Conservation (phyloP, 2,888 invertebrate species). For the Brenthis hecate region DNA sequence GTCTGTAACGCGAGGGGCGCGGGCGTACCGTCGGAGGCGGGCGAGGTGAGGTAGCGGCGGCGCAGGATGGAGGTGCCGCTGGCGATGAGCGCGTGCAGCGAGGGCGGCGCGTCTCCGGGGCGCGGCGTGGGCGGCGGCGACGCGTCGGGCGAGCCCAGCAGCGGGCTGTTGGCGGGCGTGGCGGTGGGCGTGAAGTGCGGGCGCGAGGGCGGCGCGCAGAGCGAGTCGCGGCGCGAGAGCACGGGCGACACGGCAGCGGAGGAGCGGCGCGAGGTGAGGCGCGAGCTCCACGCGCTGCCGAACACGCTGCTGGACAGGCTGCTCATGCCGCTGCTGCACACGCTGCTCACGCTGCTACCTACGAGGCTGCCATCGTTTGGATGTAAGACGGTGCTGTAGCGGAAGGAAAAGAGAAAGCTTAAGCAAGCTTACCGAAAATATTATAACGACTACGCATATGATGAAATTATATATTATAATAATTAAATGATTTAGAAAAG, state of each 20-base stretch:
- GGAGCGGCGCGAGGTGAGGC: constrained; percentile 82
- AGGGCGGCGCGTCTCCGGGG: constrained; percentile 83
- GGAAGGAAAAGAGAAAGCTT: constrained; percentile 36
- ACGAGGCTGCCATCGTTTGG: constrained; percentile 91
- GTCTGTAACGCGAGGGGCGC: constrained; percentile 84
- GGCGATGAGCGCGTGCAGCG: constrained; percentile 79
- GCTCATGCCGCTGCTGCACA: constrained; percentile 83
- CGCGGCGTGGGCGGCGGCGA: constrained; percentile 84
- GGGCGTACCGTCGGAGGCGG: constrained; percentile 82
- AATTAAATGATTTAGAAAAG: constrained; percentile 16
- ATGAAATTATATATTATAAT: constrained; percentile 7
- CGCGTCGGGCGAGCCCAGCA: constrained; percentile 81
- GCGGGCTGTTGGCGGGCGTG: constrained; percentile 94
- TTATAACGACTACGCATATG: constrained; percentile 26
- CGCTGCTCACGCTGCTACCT: constrained; percentile 85
- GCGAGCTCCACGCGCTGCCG: constrained; percentile 85
- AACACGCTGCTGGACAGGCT: constrained; percentile 75
- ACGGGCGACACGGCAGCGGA: constrained; percentile 79
- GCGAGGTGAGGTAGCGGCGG: constrained; percentile 81
- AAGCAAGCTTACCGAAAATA: constrained; percentile 29
- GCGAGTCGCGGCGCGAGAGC: constrained; percentile 89
- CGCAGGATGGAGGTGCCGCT: constrained; percentile 73
- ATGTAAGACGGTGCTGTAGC: constrained; percentile 90
- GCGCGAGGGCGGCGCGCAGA: constrained; percentile 86
- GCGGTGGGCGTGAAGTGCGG: constrained; percentile 90